Evolutionary conservation across 2,113 vertebrate genomes (phyloP).

Genomic region (Saimiri boliviensis): DNA sequence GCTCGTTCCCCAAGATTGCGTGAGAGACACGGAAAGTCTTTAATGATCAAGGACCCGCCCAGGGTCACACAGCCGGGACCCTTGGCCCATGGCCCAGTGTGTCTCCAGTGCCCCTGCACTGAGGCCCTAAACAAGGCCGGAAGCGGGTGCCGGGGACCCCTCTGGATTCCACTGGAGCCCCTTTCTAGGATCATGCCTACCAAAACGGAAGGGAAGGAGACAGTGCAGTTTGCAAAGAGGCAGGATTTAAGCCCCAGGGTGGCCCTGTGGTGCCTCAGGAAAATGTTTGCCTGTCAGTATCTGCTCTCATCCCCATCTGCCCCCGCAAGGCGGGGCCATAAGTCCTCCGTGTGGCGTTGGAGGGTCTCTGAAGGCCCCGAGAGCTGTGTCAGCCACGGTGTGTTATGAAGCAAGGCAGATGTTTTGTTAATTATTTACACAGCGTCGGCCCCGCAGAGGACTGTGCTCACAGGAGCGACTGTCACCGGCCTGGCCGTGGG

Average conservation of each 20-base stretch:
- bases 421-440: constrained; percentile 70
- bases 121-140: background rate
- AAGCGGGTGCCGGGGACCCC: rapidly evolving
- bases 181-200: background rate
- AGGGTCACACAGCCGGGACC: background rate
- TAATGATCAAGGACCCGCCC: background rate
- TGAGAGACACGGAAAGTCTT: background rate
- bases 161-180: background rate
- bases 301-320: background rate
- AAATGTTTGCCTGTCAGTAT: background rate
- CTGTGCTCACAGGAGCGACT: constrained; percentile 65
- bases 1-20: background rate
- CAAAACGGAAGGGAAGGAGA: background rate
- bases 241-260: background rate
- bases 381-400: background rate
- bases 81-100: background rate
- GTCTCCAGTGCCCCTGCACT: background rate
- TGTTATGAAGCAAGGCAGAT: constrained; percentile 61
- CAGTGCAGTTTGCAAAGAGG: background rate
- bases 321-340: background rate
- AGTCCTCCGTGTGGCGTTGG: background rate
- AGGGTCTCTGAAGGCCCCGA: background rate
- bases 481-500: constrained; percentile 53
- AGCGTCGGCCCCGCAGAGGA: constrained; percentile 63
- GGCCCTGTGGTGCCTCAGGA: background rate